Evolutionary conservation across 64 coral and sea anemone species (phyloP).

Genomic region (Stichodactyla mertensii): DNA sequence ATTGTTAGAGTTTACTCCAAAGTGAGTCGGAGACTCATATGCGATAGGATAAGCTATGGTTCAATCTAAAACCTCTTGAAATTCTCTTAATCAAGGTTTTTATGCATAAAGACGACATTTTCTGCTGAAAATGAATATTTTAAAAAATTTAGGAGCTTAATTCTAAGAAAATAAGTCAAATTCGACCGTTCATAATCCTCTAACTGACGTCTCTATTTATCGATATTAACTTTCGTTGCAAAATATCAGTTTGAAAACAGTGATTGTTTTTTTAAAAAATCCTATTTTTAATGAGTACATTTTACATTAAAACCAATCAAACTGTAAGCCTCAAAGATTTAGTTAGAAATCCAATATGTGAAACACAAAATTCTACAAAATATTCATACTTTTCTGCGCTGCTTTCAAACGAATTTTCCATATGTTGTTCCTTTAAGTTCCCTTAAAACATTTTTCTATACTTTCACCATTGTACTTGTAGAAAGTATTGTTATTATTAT

Average conservation of each 20-base stretch:
- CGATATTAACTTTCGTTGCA: background rate
- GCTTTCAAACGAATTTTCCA: too few species aligned
- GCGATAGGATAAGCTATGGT: background rate
- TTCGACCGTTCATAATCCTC: background rate
- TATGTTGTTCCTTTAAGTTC: too few species aligned
- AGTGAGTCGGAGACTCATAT: background rate
- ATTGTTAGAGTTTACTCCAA: background rate
- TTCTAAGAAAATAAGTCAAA: background rate
- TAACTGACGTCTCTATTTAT: background rate
- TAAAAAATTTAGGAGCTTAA: background rate
- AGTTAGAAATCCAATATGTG: background rate
- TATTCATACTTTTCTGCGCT: background rate
- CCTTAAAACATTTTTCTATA: too few species aligned
- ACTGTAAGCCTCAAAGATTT: background rate
- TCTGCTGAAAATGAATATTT: background rate
- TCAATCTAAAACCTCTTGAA: background rate
- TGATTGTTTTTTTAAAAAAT: background rate
- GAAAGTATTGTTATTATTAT: background rate
- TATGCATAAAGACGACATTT: background rate
- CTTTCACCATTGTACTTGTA: background rate
- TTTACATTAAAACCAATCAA: background rate
- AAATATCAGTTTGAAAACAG: slow-evolving; percentile 4
- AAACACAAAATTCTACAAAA: too few species aligned
- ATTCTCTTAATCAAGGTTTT: background rate
- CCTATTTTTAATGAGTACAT: background rate